Conservation (phyloP, 2,797 vertebrate species). For the Austrolebias charrua region DNA sequence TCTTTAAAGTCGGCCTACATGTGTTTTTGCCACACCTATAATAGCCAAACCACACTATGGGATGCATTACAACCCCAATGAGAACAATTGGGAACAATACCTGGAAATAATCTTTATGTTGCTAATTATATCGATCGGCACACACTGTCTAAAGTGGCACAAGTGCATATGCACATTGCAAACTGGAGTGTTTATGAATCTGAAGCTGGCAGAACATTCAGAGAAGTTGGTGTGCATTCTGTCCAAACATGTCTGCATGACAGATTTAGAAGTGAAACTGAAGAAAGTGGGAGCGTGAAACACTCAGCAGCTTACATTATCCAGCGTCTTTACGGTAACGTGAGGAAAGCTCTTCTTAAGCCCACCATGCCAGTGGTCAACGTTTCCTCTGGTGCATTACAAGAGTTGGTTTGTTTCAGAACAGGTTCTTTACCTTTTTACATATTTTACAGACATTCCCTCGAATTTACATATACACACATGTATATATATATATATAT, state of each 20-base stretch:
- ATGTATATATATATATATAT: neutral
- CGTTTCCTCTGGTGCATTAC: conserved; percentile 6
- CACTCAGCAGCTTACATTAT: conserved; percentile 38
- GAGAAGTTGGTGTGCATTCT: conserved; percentile 31
- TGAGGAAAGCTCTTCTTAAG: conserved; percentile 13
- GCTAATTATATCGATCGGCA: conserved; percentile 68
- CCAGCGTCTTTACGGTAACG: conserved; percentile 33
- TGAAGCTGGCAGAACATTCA: conserved; percentile 3
- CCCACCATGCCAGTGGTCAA: neutral
- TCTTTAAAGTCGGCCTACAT: conserved; percentile 47
- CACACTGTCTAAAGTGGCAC: conserved; percentile 19
- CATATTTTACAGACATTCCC: neutral
- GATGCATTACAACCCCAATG: conserved; percentile 61
- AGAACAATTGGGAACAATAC: conserved; percentile 78
- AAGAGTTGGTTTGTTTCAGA: neutral
- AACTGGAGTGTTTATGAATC: conserved; percentile 11
- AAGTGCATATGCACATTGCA: neutral
- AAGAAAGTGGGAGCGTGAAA: conserved; percentile 29
- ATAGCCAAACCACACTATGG: conserved; percentile 61
- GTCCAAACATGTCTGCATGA: conserved; percentile 35
- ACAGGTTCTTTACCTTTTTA: neutral
- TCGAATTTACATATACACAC: neutral
- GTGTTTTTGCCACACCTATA: conserved; percentile 56
- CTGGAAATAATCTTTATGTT: conserved; percentile 67
- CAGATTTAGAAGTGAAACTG: conserved; percentile 36